Base-by-base conservation (phyloP, 1,140 invertebrate species). In the Drosophila melanica region DNA sequence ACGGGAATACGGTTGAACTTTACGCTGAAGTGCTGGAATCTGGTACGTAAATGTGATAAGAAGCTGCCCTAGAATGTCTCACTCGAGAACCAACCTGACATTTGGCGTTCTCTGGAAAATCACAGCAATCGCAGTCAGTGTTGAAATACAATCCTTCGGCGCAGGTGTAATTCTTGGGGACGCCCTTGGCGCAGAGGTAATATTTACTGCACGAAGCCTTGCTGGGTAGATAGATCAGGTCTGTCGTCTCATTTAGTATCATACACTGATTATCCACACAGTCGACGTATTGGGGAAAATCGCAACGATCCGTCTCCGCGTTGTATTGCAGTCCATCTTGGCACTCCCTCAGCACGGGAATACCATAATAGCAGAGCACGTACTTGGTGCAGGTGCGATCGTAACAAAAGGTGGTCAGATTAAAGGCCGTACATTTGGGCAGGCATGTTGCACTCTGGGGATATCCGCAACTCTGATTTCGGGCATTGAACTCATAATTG, bases 301-400 rank as follows among this genome's bases (percentile, higher is more conserved):
- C 90, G 12, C 90, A 91, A 7, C 86, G 90, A 70, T 91, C 82
- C 6, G 90, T 91, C 3, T 68, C 39, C 0, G 76, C 53, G 65
- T 91, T 91, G 42, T 89, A 91, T 14, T 91, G 90, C 2, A 91
- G 58, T 7, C 73, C 86, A 50, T 91, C 82, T 0, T 69, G 69
- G 14, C 90, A 91, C 39, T 82, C 45, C 5, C 90, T 67, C 20
- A 91, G 44, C 0, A 91, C 90, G 0, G 90, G 80, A 5, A 48
- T 67, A 0, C 70, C 70, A 35, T 65, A 75, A 62, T 91, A 91
- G 37, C 90, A 91, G 23, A 91, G 58, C 4, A 91, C 86, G 60
- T 91, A 91, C 23, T 82, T 90, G 8, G 72, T 90, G 58, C 90
- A 91, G 10, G 90, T 91, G n/a, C 90, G 78, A 66, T 78, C 75